Percentiles rank a stretch among this genome's conserved stretches.
These are phyloP conservation scores for Tiphia femorata DNA, from an alignment of 2,888 invertebrate genomes.

Conservation along the genomic window DNA sequence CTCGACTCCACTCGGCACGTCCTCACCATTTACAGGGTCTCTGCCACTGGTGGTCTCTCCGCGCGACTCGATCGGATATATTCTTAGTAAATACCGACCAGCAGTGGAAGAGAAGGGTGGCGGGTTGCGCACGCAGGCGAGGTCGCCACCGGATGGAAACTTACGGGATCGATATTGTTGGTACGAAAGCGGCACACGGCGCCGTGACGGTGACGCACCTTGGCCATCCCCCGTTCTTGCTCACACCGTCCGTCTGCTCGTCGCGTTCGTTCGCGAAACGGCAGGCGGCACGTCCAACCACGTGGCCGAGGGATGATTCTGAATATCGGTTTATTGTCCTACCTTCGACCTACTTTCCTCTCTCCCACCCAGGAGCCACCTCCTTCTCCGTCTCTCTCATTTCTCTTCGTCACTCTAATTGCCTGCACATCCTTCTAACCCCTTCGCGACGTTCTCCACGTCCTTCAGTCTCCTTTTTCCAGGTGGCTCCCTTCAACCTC, in stretches of 20 bases:
- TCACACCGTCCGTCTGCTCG: background rate
- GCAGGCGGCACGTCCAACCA: too few species aligned
- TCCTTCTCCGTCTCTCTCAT: slow-evolving; percentile 1
- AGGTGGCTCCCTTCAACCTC: too few species aligned
- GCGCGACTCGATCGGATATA: slow-evolving; percentile 26
- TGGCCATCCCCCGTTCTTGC: background rate
- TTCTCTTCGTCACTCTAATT: too few species aligned
- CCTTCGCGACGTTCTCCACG: too few species aligned
- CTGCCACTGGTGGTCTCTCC: slow-evolving; percentile 34
- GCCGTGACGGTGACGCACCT: slow-evolving; percentile 30
- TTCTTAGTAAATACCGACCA: slow-evolving; percentile 39
- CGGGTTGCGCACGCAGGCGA: slow-evolving; percentile 49
- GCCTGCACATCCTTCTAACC: too few species aligned
- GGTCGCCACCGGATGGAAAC: slow-evolving; percentile 49
- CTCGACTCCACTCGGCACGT: slow-evolving; percentile 1
- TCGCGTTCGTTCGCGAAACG: background rate
- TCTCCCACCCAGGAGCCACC: background rate
- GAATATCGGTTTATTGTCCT: slow-evolving; percentile 36
- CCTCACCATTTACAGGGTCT: slow-evolving; percentile 38
- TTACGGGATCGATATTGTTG: slow-evolving; percentile 52
- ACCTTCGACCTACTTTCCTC: slow-evolving; percentile 33
- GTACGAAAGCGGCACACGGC: slow-evolving; percentile 16
- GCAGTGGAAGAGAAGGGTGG: slow-evolving; percentile 15
- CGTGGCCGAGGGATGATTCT: slow-evolving; percentile 10
- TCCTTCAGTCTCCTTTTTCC: too few species aligned